Base-by-base conservation (phyloP, 2,888 invertebrate genomes). In the Mesochorus sp. region DNA sequence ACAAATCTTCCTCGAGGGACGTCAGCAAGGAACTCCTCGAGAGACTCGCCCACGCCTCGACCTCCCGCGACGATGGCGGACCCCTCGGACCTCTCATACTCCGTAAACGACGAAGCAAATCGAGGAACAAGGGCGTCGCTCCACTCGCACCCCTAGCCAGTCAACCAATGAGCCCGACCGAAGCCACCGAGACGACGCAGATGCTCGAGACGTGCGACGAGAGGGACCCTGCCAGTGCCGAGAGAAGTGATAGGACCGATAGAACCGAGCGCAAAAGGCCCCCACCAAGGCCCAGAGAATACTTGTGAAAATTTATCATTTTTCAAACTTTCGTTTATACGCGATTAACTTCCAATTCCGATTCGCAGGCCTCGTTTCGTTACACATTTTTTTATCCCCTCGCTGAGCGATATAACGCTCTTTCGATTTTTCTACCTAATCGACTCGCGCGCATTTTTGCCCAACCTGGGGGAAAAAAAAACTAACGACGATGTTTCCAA, bases 81-180 rank as follows among this genome's bases (percentile, higher is more conserved):
- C 85, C 87, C 5, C 81, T 90, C 39, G 91, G 91, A 5, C 90
- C 91, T 24, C 84, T 92, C 12, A 89, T 91, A 34, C 84, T 92
- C n/a, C 85, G 91, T 78, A 94, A 94, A 87, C 92, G 94, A 81
- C 92, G 94, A 81, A 93, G 94, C 85, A 94, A 94, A 91, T 93
- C 93, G 86, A 91, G 94, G 83, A 93, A 91, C 76, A 92, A 92
- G 80, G 91, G 92, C 37, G 92, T 90, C 44, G 93, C 92, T 78
- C 91, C 91, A 84, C 89, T 93, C 91, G 81, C 81, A 0, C 92
- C 92, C 83, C 90, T 94, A 90, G 93, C 92, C 83, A 92, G 91
- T 83, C 93, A 91, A 79, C 91, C 89, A 82, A 88, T 92, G 28
- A 91, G 91, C 74, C 91, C 92, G 10, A 91, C 92, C 80, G 93